Evolutionary conservation across 2,113 vertebrate species (phyloP).

Genomic region (Phylloscopus trochilus): DNA sequence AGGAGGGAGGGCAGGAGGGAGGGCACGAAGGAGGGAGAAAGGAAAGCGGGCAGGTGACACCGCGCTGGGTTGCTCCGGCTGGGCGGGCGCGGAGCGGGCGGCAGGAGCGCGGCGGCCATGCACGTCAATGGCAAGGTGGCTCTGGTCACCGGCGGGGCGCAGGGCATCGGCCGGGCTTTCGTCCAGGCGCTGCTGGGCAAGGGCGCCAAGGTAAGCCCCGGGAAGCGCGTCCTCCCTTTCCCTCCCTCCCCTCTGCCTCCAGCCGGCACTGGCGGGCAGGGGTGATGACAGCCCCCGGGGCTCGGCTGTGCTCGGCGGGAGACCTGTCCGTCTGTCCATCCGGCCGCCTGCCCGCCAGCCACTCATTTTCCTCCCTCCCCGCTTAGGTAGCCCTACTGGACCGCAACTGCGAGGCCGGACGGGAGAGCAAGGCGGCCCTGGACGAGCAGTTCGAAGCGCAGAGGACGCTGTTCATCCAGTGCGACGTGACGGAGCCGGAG

Average conservation of each 20-base stretch:
- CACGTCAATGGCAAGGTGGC: constrained; percentile 89
- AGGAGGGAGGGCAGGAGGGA: neutral
- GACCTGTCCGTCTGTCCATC: neutral
- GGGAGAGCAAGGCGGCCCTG: constrained; percentile 79
- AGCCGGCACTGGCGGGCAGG: neutral
- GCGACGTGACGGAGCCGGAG: constrained; percentile 85
- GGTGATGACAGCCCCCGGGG: neutral
- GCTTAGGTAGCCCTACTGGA: constrained; percentile 85
- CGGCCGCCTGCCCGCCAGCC: too few species aligned
- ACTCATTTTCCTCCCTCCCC: neutral
- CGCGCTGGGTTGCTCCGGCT: neutral
- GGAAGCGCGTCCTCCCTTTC: neutral
- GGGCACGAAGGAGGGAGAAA: neutral
- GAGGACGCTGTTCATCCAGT: constrained; percentile 83
- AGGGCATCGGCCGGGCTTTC: constrained; percentile 91
- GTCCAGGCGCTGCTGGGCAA: constrained; percentile 82
- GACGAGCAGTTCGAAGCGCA: constrained; percentile 84
- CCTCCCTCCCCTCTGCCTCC: too few species aligned
- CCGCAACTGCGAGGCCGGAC: constrained; percentile 79
- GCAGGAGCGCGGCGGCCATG: constrained; percentile 68
- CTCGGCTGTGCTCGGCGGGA: neutral
- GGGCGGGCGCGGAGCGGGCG: neutral
- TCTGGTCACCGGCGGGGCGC: constrained; percentile 93
- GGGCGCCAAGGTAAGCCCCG: constrained; percentile 80
- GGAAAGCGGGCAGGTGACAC: constrained; percentile 22